Conservation (phyloP, 1,140 invertebrate species). For the Drosophila sucinea region DNA sequence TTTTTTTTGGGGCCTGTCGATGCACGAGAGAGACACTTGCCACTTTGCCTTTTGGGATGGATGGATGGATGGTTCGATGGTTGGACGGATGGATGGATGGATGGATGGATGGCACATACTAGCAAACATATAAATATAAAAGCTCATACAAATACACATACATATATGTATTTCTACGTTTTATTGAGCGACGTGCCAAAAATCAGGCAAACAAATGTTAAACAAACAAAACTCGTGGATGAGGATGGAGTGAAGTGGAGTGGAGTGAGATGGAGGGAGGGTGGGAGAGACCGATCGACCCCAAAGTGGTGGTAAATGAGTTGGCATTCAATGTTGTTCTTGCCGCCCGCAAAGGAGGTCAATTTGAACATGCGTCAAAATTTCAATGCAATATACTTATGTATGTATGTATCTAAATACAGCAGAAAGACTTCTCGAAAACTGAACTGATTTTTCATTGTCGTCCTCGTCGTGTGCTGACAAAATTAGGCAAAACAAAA, state of each 20-base stretch:
- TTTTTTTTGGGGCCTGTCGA: conserved; percentile 6
- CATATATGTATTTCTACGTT: conserved; percentile 7
- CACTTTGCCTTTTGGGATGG: conserved; percentile 31
- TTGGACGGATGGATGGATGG: not conserved
- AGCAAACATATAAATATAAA: conserved; percentile 15
- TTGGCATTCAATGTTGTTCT: conserved; percentile 24
- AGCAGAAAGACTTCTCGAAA: not conserved
- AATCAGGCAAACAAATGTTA: conserved; percentile 63
- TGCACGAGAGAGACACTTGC: conserved; percentile 12
- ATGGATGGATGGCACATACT: conserved; percentile 31
- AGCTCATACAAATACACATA: conserved; percentile 3
- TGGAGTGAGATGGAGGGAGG: not conserved
- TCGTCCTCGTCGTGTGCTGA: not conserved
- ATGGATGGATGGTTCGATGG: conserved; percentile 34
- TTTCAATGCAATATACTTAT: conserved; percentile 5
- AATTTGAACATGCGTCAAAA: conserved; percentile 33
- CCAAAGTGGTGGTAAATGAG: conserved; percentile 38
- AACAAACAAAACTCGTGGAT: conserved; percentile 18
- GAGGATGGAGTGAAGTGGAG: not conserved
- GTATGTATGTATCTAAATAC: not conserved
- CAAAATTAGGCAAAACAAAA: not conserved
- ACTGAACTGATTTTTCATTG: conserved; percentile 1
- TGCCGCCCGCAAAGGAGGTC: conserved; percentile 45
- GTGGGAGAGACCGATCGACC: not conserved
- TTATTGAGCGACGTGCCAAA: conserved; percentile 65